Base-by-base conservation (phyloP, 2,797 vertebrate genomes). In the Margarornis squamiger region DNA sequence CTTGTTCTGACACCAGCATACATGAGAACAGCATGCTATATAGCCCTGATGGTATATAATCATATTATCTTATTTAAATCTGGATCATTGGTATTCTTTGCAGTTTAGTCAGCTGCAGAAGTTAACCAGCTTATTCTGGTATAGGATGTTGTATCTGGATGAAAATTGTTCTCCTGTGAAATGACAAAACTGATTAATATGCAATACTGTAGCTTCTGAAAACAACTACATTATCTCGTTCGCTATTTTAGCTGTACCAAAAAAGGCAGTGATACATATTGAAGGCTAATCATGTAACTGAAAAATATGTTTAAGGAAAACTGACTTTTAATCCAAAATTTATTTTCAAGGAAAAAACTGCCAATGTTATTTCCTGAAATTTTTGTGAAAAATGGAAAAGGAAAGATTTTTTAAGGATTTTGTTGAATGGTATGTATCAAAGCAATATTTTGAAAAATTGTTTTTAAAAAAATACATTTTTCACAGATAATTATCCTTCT, bases 51-150 rank as follows among this genome's bases (percentile, higher is more conserved):
- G 29, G 22, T 62, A 65, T 79, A 29, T 77, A 87, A 92, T 90
- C 15, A 38, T 77, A 81, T 73, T 83, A 71, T 83, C 61, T 87
- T 80, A 63, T 79, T 95, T 84, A 76, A 88, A 80, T 66, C 48
- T 72, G 48, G 45, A 81, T 92, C 52, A 79, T 90, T 92, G 81
- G 48, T 21, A 80, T 66, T 85, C 62, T 92, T 72, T 85, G 49
- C 22, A 6, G 26, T 95, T 94, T 93, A 84, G 67, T 90, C 52
- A 93, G 13, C 48, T 90, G 92, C 71, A 93, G 73, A 65, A 88
- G 26, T 54, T 90, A 90, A 73, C 30, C 34, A 88, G 49, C 39
- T 90, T 90, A 66, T 80, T 41, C 46, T 76, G 46, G 34, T 86
- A 67, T 62, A 66, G 32, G 66, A 72, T 39, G 11, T 30, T 83